Base-by-base conservation (phyloP, 2,797 vertebrate species). In the Sebastes minor region DNA sequence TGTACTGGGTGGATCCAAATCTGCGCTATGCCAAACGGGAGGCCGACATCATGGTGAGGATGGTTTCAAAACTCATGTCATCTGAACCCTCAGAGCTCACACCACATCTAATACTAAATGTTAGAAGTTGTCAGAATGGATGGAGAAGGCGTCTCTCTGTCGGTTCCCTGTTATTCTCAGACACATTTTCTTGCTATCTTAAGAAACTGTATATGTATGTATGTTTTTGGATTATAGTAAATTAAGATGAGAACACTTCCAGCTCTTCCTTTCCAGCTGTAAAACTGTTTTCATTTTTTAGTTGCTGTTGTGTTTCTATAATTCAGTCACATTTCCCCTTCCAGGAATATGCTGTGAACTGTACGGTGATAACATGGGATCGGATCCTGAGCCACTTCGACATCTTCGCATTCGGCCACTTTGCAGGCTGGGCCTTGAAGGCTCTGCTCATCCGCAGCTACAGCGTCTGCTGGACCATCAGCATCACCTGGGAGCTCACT, bases 401-500 rank as follows among this genome's bases (percentile, higher is more conserved):
- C 86, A 97, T 99, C 89, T 99, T 99, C 94, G 98, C 98, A 5
- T 99, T 99, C 73, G 97, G 96, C 18, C 98, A 99, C 91, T 99
- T 99, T 91, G 97, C 97, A 95, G 98, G 98, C 63, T 99, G 97
- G 97, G 95, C 97, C 59, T 97, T 99, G 97, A 99, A 99, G 89
- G 98, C 98, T 68, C 88, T 99, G 83, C 93, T 99, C 86, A 98
- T 99, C 81, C 97, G 98, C 57, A 99, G 97, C 88, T 99, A 99
- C 0, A 97, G 98, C 3, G 94, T 99, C 13, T 99, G 98, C 89
- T 99, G 98, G 98, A 99, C 98, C 56, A 99, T 99, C 86, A 99
- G 98, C 88, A 99, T 99, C 87, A 99, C 98, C 60, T 99, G 98
- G 98, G 98, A 99, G 84, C 95, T 99, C 71, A 99, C 98, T 0